Conservation (phyloP, 2,113 vertebrate species). For the Pavo muticus region DNA sequence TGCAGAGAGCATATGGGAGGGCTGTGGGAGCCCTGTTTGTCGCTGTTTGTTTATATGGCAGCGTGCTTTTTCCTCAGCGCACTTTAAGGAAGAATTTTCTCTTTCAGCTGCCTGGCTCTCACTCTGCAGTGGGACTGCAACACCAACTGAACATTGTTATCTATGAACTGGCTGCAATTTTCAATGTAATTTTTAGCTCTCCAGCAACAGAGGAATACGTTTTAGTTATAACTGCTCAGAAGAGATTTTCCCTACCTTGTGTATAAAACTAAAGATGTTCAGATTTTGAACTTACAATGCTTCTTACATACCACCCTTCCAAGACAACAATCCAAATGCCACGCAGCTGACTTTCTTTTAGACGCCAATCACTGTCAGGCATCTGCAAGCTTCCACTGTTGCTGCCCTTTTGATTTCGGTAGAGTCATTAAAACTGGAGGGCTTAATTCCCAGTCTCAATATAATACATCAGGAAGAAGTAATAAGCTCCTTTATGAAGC, state of each 20-base stretch:
- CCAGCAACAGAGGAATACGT: not conserved
- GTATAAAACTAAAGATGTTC: not conserved
- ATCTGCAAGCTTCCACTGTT: constrained; percentile 20
- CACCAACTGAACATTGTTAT: not conserved
- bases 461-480: not conserved
- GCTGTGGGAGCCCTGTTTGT: not conserved
- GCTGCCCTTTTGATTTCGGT: constrained; percentile 25
- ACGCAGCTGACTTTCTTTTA: not conserved
- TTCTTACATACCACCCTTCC: not conserved
- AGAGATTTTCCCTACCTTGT: not conserved
- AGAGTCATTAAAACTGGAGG: constrained; percentile 38
- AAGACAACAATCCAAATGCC: not conserved
- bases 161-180: constrained; percentile 4
- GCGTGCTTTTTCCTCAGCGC: not conserved
- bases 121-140: constrained; percentile 24
- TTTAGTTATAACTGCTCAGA: constrained; percentile 6
- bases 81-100: constrained; percentile 24
- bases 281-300: not conserved
- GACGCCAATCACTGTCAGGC: not conserved
- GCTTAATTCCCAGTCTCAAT: constrained; percentile 42
- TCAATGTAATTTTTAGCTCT: not conserved
- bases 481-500: constrained; percentile 47
- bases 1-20: not conserved
- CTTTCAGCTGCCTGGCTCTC: constrained; percentile 39
- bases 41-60: not conserved